Evolutionary conservation across 1,140 invertebrate genomes (phyloP).

Genomic region (Ceratina japonica): DNA sequence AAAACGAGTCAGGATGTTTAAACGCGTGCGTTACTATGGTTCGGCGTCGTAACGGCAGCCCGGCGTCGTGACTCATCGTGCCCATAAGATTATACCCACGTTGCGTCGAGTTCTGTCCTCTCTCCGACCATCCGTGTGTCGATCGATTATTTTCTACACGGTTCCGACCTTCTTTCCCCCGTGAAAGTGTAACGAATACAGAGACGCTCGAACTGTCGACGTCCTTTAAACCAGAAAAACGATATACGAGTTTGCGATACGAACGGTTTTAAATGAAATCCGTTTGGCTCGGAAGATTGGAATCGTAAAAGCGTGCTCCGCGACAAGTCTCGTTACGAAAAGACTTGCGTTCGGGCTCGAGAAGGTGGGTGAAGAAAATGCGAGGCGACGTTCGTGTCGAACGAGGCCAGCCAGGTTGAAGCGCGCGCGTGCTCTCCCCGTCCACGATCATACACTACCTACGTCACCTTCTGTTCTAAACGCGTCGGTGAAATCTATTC

Average conservation of each 20-base stretch:
- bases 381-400: neutral
- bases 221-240: too few relatives aligned
- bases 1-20: slow-evolving; percentile 15
- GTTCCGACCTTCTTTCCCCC: neutral
- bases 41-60: slow-evolving; percentile 27
- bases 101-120: neutral
- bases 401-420: slow-evolving; percentile 13
- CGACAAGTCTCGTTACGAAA: too few relatives aligned
- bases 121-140: neutral
- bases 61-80: slow-evolving; percentile 35
- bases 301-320: neutral
- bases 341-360: too few relatives aligned
- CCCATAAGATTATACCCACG: slow-evolving; percentile 17
- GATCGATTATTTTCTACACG: neutral
- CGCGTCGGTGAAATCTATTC: slow-evolving; percentile 44
- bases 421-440: neutral
- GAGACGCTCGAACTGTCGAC: too few relatives aligned
- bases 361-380: neutral
- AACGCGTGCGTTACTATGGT: slow-evolving; percentile 36
- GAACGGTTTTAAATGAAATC: too few relatives aligned
- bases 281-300: too few relatives aligned
- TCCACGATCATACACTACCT: neutral
- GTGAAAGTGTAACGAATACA: neutral
- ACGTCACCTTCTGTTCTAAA: slow-evolving; percentile 34
- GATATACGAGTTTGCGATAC: too few relatives aligned